Base-by-base conservation (phyloP, 2,888 invertebrate genomes). In the Melitaea athalia region DNA sequence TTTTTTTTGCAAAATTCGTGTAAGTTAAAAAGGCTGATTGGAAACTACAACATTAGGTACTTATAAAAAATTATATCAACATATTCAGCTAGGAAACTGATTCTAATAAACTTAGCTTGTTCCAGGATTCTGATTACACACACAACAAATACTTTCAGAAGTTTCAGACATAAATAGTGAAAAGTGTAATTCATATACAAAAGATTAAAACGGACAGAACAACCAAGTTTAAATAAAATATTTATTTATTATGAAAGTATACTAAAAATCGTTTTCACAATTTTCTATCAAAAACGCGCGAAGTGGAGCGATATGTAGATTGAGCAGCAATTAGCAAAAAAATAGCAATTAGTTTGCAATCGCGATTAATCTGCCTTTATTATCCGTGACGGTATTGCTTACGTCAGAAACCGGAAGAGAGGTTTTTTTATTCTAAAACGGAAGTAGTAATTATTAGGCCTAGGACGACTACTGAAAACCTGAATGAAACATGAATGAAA, bases 361-460 rank as follows among this genome's bases (percentile, higher is more conserved):
- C 15, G 38, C 15, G 38, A 42, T 57, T 38, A 15, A 57, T 57
- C 57, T 24, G 24, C 24, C 24, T 64, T 68, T 62, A 68, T 64
- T 64, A 15, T 31, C 61, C 68, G 57, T 64, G 57, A 64, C 68
- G 61, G 17, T 49, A 42, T 53, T 53, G 11, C 52, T 31, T 47
- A 57, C n/a, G 31, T 57, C 55, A 62, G 12, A 33, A 33, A 38
- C 14, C 50, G 62, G 62, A 62, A 62, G n/a, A 52, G n/a, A n/a
- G 12, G 15, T 12, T 24, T 61, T 49, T 62, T 62, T 38, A 38
- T 38, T 52, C 31, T 38, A n/a, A n/a, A 49, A 49, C n/a, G 47
- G 47, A 60, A 38, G 14, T 15, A 57, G 17, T 49, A 6, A 45
- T 11, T 14, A 14, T 8, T 45, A 11, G 45, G 45, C 14, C 12